These are phyloP conservation scores for Callithrix jacchus DNA, from an alignment of 2,113 vertebrate genomes.

Conservation along the genomic window DNA sequence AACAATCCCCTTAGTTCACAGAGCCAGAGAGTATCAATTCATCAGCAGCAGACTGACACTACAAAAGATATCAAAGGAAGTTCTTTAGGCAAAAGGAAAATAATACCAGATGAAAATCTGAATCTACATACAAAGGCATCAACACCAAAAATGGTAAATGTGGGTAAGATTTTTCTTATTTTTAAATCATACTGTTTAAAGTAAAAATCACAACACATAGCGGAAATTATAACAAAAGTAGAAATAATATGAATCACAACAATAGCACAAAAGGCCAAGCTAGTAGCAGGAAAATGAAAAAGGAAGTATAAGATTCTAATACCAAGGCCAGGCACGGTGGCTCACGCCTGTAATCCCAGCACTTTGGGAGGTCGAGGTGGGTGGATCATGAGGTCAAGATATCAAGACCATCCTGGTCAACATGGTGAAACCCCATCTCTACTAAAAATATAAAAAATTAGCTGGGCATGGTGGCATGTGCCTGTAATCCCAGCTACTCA, in stretches of 20 bases:
- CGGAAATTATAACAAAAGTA: not conserved
- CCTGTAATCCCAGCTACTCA: too few relatives aligned
- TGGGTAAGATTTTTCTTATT: not conserved
- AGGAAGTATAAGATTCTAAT: not conserved
- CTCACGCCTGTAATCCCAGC: too few relatives aligned
- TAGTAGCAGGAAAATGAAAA: not conserved
- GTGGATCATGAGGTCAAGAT: too few relatives aligned
- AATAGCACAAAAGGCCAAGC: not conserved
- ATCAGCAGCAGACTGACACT: not conserved
- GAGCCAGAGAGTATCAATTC: not conserved
- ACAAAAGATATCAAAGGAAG: not conserved
- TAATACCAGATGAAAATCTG: not conserved
- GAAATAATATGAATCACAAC: not conserved
- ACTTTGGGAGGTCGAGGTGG: too few relatives aligned
- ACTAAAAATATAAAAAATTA: too few relatives aligned
- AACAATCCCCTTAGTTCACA: not conserved
- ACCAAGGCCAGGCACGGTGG: not conserved
- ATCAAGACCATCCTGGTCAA: too few relatives aligned
- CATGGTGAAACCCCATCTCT: too few relatives aligned
- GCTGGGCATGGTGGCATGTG: too few relatives aligned
- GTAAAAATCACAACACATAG: not conserved
- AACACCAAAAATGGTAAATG: not conserved
- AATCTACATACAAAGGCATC: not conserved
- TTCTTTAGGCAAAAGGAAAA: not conserved
- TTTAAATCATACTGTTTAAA: not conserved